phyloP scores from a whole-genome alignment of 2,113 vertebrate species.

The Edolisoma coerulescens region DNA sequence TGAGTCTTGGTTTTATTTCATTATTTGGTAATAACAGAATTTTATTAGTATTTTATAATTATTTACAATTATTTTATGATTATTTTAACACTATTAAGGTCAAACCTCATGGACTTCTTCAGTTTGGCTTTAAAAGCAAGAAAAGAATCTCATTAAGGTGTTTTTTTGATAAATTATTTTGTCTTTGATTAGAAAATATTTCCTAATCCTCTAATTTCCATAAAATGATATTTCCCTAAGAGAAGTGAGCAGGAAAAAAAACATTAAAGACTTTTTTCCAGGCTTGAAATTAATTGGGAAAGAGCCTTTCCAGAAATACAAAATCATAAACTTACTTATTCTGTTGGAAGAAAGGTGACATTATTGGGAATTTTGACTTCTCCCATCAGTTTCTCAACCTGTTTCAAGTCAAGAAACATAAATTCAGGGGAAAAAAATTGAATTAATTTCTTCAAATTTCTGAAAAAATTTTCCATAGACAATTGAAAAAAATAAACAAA shows the following conservation, averaged over 20 bases:
- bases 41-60: background rate
- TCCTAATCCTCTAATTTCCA: background rate
- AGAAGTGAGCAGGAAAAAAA: background rate
- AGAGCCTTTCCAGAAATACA: background rate
- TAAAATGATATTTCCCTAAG: background rate
- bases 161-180: background rate
- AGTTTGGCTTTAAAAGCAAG: background rate
- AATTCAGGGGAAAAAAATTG: fast-evolving
- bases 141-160: background rate
- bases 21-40: background rate
- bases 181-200: background rate
- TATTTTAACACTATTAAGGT: background rate
- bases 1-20: background rate
- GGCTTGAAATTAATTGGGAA: background rate
- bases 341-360: background rate
- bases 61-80: background rate
- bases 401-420: background rate
- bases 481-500: background rate
- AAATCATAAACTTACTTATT: background rate
- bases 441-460: background rate
- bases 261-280: background rate
- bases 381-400: background rate
- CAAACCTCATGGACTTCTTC: background rate
- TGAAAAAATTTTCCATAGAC: background rate
- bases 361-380: background rate